Evolutionary conservation across 1,140 invertebrate genomes (phyloP), one percentile per base, ranked within the genome.

Genomic region (Bombus superbus): DNA sequence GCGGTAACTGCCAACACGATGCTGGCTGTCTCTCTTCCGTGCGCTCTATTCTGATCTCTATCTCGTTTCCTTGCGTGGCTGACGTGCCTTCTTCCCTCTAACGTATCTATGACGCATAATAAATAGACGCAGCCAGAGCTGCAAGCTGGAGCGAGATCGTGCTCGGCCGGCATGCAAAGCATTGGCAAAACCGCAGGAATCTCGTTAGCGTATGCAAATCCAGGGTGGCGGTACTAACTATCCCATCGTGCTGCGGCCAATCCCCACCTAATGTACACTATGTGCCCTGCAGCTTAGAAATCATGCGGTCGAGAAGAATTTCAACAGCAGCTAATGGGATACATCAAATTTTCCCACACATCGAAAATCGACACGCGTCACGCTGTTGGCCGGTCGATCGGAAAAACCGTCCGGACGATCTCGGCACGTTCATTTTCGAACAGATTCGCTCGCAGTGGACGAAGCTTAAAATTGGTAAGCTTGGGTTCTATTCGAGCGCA

Each of bases 101-200:
- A 90, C 86, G 86, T 90, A 90, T 88, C 89, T 90, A 88, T 90
- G 89, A 90, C 89, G 89, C 86, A 90, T 88, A 90, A 90, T 90
- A 90, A 90, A 90, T 90, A 90, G 89, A 90, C 86, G 88, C 76
- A 68, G 88, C 74, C 84, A 73, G 84, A 71, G 68, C 38, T 47
- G 77, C 75, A 77, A 88, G 64, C 72, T 74, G 86, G 64, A 88
- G 85, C 92, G 85, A 86, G 90, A 88, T 89, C 91, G 88, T 85
- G 83, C 86, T 83, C 83, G 90, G 88, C 91, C 91, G 90, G 89
- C 89, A 93, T 94, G 92, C 91, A 89, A 83, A 94, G 94, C 96
- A 96, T 96, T 77, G 95, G 94, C 88, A 96, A 94, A 88, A 97
- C 95, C 92, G 94, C 96, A 71, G 96, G 96, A 88, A 96, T 95